Base-by-base conservation (phyloP, 37 sponge, comb jelly and placozoan genomes). In the Petrosia ficiformis region DNA sequence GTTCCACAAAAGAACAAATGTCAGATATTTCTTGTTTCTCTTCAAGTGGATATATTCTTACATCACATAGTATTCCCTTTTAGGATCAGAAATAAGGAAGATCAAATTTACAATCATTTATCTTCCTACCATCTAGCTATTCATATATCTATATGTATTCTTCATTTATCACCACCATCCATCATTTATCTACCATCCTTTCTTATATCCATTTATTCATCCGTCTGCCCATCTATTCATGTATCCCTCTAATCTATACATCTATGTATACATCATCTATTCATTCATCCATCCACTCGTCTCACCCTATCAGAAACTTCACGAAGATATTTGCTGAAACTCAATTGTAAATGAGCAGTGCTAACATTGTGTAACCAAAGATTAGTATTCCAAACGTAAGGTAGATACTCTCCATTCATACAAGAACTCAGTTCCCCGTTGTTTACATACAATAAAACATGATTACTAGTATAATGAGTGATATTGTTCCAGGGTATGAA, bases 401-500 rank as follows among this genome's bases (percentile, higher is more conserved):
- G 54, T 8, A 42, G 60, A 41, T 72, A 75, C 25, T 65, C 66
- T 22, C 81, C 85, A 71, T 89, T 70, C 32, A 84, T n/a, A 58
- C 90, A 89, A 19, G 71, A 42, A 33, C 81, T 80, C 4, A 89
- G 14, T 11, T 32, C 29, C 21, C 85, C 81, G 72, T 80, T 71
- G 3, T 42, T 28, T 2, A 89, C 77, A 25, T 74, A 65, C 32
- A 89, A 56, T 14, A 75, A 57, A 38, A 89, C 44, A 26, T 21
- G 59, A 42, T 82, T 61, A 3, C 35, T 31, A 39, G 34, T 31
- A 57, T 30, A 19, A 42, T 6, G n/a, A 59, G 75, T 48, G 0
- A 73, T 14, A 60, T 84, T 76, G 4, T 19, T 70, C 72, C 67
- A 67, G 1, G 68, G 67, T 22, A 67, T 61, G 32, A 44, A 70